These are phyloP conservation scores for Orestias chungarensis DNA, from an alignment of 2,797 vertebrate species.

Conservation along the genomic window DNA sequence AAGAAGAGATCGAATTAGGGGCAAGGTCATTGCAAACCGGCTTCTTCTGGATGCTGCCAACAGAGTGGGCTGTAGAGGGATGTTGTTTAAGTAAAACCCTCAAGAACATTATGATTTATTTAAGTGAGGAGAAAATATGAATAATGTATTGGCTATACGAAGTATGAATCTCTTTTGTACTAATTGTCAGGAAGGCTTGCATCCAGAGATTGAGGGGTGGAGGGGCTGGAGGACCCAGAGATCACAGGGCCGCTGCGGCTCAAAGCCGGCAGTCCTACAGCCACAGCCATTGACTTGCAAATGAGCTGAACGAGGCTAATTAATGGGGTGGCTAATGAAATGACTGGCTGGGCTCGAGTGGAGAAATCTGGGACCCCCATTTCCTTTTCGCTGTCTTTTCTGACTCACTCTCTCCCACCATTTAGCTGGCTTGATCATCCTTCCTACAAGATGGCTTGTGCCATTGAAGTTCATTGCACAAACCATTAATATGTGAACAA, in stretches of 20 bases:
- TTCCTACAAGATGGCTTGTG: constrained; percentile 79
- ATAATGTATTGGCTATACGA: constrained; percentile 89
- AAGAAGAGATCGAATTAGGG: constrained; percentile 52
- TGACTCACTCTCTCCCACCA: constrained; percentile 37
- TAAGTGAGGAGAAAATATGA: constrained; percentile 88
- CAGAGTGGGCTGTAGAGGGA: constrained; percentile 35
- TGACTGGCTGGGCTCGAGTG: constrained; percentile 85
- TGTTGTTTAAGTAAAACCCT: constrained; percentile 85
- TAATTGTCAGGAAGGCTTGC: constrained; percentile 93
- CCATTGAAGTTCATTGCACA: constrained; percentile 92
- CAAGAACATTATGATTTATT: constrained; percentile 88
- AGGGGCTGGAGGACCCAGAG: constrained; percentile 87
- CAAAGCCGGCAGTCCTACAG: constrained; percentile 94
- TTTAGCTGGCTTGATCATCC: constrained; percentile 33
- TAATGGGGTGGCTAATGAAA: constrained; percentile 96
- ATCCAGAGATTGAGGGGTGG: constrained; percentile 81
- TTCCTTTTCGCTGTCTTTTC: constrained; percentile 44
- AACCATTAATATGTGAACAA: constrained; percentile 89
- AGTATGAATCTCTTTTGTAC: constrained; percentile 88
- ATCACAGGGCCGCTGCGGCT: constrained; percentile 90
- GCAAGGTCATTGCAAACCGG: constrained; percentile 68
- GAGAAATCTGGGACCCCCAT: constrained; percentile 84
- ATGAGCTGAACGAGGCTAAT: constrained; percentile 99
- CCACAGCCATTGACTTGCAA: constrained; percentile 96
- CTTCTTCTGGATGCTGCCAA: constrained; percentile 48